Conservation (phyloP, 2,113 vertebrate genomes). For the Piaya cayana region DNA sequence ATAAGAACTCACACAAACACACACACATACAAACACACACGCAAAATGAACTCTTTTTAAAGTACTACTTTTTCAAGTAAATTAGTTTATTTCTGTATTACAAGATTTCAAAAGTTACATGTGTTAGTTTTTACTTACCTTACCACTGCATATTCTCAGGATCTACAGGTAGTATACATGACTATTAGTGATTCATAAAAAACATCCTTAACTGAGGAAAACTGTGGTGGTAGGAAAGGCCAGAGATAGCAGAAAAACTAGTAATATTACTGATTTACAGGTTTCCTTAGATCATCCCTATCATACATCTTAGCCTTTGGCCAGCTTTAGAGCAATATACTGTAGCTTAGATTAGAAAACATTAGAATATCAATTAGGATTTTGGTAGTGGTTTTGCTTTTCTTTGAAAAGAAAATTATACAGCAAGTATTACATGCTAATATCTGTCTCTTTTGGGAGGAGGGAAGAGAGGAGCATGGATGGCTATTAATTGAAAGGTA, state of each 20-base stretch:
- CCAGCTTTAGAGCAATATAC: not conserved
- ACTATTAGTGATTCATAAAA: not conserved
- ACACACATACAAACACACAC: not conserved
- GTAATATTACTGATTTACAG: not conserved
- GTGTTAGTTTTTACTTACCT: not conserved
- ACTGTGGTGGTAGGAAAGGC: rapidly evolving
- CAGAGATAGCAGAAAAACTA: not conserved
- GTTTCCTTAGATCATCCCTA: not conserved
- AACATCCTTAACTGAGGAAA: not conserved
- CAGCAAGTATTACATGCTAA: not conserved
- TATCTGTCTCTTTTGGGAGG: not conserved
- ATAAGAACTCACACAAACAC: not conserved
- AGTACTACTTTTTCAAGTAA: not conserved
- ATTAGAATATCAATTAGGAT: not conserved
- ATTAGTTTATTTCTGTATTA: not conserved
- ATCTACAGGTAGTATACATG: not conserved
- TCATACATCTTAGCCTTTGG: not conserved
- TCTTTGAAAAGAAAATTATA: not conserved
- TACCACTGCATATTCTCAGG: not conserved
- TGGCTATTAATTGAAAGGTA: not conserved
- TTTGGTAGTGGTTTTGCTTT: not conserved
- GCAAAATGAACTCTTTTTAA: not conserved
- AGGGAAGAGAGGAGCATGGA: not conserved
- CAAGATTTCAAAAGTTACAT: not conserved
- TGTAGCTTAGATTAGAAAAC: not conserved